Base-by-base conservation (phyloP, 2,888 invertebrate genomes). In the Agapostemon virescens region DNA sequence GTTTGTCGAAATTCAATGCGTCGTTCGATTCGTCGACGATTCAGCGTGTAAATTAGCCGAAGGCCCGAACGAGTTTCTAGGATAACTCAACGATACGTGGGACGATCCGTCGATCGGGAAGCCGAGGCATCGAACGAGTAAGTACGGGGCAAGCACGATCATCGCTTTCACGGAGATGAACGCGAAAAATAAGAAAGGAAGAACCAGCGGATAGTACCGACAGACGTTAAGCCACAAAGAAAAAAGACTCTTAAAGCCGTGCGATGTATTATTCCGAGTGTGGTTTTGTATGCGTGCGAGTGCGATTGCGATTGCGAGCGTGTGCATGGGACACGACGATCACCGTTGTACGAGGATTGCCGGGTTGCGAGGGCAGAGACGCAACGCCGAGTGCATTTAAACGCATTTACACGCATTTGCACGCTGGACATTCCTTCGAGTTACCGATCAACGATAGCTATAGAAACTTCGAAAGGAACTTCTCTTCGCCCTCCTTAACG, bases 141-240 rank as follows among this genome's bases (percentile, higher is more conserved):
- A 64, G 71, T 73, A 81, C 83, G 81, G 49, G 73, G 72, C 85
- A 87, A 85, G 84, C 82, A 84, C 83, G 75, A 81, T 77, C 84
- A 82, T 78, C 77, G 84, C 71, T 72, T 49, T 84, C 80, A 82
- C 79, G 81, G 80, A 69, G 33, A 75, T 33, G 38, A 82, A 68
- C 49, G 80, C 71, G 74, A n/a, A 38, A 38, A 9, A 38, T 11
- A 38, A 9, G 49, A n/a, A n/a, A 49, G n/a, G 45, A 20, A 45
- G 64, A 68, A 69, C 40, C 42, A 71, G 49, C 74, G 67, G 69
- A 79, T 81, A 70, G 71, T 74, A 85, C 84, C 79, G 79, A 85
- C 85, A 84, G 84, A 79, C 74, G 75, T 80, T 78, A 83, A 49
- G 80, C 77, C 81, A 74, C 67, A 63, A 79, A 81, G 79, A 80